These are phyloP conservation scores for Glyptemys insculpta DNA, from an alignment of 2,797 vertebrate genomes.

Conservation along the genomic window DNA sequence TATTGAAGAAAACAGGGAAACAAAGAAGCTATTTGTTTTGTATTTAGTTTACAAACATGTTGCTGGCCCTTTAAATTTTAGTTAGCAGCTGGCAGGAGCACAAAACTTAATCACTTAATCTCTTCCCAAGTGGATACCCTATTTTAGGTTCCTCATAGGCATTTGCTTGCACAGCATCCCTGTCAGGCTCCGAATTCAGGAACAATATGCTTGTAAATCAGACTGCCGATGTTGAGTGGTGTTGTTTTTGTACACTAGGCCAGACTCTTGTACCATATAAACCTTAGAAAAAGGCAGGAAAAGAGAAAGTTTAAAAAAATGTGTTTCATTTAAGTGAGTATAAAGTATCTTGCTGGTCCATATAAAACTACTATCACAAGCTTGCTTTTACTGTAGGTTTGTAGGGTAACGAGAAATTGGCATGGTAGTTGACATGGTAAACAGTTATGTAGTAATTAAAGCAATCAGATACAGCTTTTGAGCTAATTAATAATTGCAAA, in stretches of 20 bases:
- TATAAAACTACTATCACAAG: not conserved
- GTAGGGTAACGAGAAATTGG: not conserved
- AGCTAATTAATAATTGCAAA: not conserved
- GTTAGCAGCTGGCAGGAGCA: constrained; percentile 57
- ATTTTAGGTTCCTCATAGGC: constrained; percentile 64
- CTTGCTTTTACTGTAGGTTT: not conserved
- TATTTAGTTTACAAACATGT: constrained; percentile 15
- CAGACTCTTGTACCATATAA: not conserved
- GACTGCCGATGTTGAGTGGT: not conserved
- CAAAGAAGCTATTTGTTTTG: not conserved
- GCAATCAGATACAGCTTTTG: not conserved
- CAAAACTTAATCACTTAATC: constrained; percentile 65
- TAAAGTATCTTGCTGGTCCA: accelerated
- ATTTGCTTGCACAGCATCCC: constrained; percentile 64
- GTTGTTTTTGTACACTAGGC: not conserved
- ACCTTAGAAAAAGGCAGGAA: not conserved
- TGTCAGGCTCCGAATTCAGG: constrained; percentile 40
- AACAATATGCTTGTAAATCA: constrained; percentile 46
- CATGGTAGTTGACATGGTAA: not conserved
- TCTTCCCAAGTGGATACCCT: constrained; percentile 65
- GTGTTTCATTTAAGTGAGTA: not conserved
- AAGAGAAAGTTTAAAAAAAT: not conserved
- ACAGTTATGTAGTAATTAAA: not conserved
- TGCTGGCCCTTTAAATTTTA: constrained; percentile 21
- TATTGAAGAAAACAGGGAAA: constrained; percentile 39